phyloP scores from a whole-genome alignment of 2,797 vertebrate genomes.

The Danio tinwini region DNA sequence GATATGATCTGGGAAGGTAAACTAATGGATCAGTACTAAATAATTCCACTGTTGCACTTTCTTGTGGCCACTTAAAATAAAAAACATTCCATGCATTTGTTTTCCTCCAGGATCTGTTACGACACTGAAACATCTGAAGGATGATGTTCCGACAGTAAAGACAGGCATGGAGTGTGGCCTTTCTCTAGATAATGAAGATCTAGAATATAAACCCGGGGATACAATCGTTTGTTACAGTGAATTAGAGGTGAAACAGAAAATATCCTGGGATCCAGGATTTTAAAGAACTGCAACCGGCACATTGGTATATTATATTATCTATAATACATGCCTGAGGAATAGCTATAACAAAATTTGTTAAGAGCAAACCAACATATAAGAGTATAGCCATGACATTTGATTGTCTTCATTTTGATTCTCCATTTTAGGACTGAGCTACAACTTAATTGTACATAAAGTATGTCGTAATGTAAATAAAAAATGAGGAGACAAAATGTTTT shows the following conservation, averaged over 20 bases:
- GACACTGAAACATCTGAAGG: slow-evolving; percentile 89
- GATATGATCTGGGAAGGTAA: slow-evolving; percentile 88
- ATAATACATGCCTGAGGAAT: too few relatives aligned
- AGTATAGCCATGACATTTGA: background rate
- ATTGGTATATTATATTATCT: too few relatives aligned
- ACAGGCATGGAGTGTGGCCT: slow-evolving; percentile 92
- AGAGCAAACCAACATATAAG: background rate
- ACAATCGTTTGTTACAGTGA: slow-evolving; percentile 85
- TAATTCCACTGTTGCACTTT: background rate
- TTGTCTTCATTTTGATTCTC: background rate
- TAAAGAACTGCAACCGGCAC: slow-evolving; percentile 63
- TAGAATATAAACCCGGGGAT: slow-evolving; percentile 85
- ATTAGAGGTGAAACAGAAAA: slow-evolving; percentile 74
- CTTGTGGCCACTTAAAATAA: too few relatives aligned
- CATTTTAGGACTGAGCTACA: background rate
- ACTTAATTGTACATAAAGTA: slow-evolving; percentile 18
- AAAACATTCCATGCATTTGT: background rate
- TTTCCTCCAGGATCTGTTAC: slow-evolving; percentile 79
- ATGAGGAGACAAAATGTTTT: background rate
- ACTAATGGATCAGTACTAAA: background rate
- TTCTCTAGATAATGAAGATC: slow-evolving; percentile 76
- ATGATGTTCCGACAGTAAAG: slow-evolving; percentile 84
- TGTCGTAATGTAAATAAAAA: slow-evolving; percentile 16
- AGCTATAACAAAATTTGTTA: too few relatives aligned
- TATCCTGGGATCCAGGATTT: slow-evolving; percentile 94